These are phyloP conservation scores for Drosophila flavopinicola DNA, from an alignment of 2,888 invertebrate species.

Conservation along the genomic window DNA sequence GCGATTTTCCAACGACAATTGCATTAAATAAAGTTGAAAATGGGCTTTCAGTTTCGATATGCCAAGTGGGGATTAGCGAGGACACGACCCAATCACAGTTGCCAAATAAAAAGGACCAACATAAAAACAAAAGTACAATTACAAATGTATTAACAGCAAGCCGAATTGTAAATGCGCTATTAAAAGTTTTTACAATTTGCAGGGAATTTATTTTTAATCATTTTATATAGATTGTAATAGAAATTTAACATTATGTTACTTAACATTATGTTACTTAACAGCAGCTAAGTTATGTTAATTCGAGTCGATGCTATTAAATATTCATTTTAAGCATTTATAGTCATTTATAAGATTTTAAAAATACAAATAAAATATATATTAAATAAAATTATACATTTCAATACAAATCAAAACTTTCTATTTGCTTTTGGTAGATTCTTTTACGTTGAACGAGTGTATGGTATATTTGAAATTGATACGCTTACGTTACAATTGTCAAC, in stretches of 20 bases:
- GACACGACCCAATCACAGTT: slow-evolving; percentile 58
- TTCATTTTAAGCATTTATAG: no score
- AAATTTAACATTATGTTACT: neutral
- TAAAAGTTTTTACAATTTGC: no score
- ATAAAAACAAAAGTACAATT: slow-evolving; percentile 21
- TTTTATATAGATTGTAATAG: neutral
- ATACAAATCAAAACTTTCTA: no score
- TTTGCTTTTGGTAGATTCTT: no score
- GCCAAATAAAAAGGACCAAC: slow-evolving; percentile 29
- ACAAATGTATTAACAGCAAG: neutral
- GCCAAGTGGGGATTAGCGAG: slow-evolving; percentile 62
- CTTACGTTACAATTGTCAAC: slow-evolving; percentile 3
- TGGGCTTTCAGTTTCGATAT: slow-evolving; percentile 43
- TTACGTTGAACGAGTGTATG: no score
- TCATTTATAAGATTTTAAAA: no score
- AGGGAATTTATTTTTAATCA: no score
- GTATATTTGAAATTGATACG: neutral
- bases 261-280: no score
- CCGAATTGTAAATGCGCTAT: slow-evolving; percentile 20
- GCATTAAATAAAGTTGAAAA: slow-evolving; percentile 72
- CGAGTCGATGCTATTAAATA: no score
- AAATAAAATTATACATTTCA: no score
- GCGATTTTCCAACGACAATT: slow-evolving; percentile 46
- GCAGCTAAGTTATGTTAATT: no score
- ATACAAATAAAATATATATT: no score